phyloP scores from a whole-genome alignment of 2,797 vertebrate genomes.

The Leucoraja ocellata region DNA sequence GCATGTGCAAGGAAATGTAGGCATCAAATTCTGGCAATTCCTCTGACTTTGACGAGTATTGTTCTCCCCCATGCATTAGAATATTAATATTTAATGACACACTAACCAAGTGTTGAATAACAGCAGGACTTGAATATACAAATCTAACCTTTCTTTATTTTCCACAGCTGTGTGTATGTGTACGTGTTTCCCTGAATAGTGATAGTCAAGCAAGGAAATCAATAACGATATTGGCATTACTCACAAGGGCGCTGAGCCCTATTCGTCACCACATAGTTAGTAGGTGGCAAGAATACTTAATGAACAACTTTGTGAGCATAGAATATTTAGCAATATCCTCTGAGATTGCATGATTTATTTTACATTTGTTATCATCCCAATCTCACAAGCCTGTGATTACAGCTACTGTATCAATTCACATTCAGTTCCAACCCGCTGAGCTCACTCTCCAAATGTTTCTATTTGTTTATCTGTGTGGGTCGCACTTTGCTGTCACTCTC shows the following conservation, averaged over 20 bases:
- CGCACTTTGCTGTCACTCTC: background rate
- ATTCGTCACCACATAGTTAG: background rate
- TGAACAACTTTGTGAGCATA: too few relatives aligned
- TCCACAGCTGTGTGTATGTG: background rate
- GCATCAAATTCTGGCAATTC: background rate
- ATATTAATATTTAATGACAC: background rate
- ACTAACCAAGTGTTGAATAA: background rate
- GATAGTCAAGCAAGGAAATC: background rate
- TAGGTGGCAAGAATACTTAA: background rate
- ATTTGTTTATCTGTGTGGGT: background rate
- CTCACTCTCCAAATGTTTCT: background rate
- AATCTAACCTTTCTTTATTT: background rate
- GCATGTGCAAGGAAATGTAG: background rate
- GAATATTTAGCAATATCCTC: background rate
- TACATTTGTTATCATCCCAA: background rate
- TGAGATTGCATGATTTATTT: background rate
- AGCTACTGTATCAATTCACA: background rate
- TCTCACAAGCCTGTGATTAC: background rate
- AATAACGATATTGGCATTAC: background rate
- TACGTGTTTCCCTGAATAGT: background rate
- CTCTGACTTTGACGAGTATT: background rate
- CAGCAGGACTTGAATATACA: background rate
- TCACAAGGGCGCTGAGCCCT: background rate
- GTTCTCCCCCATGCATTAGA: background rate
- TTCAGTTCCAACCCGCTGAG: too few relatives aligned